Percentiles rank a stretch among this genome's conserved stretches.
These are phyloP conservation scores for Pangasius krempfi DNA, from an alignment of 2,797 vertebrate genomes.

Conservation along the genomic window DNA sequence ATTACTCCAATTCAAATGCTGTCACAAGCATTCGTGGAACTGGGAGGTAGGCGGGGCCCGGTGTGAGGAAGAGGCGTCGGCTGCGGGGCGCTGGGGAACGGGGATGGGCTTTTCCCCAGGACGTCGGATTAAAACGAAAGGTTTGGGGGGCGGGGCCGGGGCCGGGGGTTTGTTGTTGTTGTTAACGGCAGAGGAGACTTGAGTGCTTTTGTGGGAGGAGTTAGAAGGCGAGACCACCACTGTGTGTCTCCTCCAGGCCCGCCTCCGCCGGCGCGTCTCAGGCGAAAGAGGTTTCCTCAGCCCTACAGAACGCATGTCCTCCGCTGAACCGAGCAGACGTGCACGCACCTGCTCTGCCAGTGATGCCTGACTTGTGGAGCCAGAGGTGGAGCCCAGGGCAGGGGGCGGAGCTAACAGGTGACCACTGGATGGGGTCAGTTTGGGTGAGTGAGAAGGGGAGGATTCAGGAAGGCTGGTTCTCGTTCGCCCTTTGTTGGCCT, in stretches of 20 bases:
- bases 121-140: conserved; percentile 54
- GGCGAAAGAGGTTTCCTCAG: conserved; percentile 87
- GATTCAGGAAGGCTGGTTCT: conserved; percentile 17
- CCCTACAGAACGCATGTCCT: conserved; percentile 83
- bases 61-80: conserved; percentile 46
- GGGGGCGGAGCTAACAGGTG: conserved; percentile 13
- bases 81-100: conserved; percentile 37
- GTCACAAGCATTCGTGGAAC: conserved; percentile 80
- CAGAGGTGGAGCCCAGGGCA: conserved; percentile 65
- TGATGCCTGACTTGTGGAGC: conserved; percentile 53
- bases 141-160: conserved; percentile 53
- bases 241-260: conserved; percentile 91
- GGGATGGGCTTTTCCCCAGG: conserved; percentile 47
- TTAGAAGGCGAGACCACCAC: conserved; percentile 87
- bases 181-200: conserved; percentile 36
- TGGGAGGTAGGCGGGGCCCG: conserved; percentile 70
- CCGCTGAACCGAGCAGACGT: conserved; percentile 79
- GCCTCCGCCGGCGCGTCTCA: conserved; percentile 85
- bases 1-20: not conserved
- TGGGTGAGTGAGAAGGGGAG: conserved; percentile 50
- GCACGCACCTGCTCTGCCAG: conserved; percentile 80
- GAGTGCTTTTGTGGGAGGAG: conserved; percentile 57
- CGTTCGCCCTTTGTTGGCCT: conserved; percentile 29
- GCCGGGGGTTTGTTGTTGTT: conserved; percentile 40
- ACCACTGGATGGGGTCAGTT: conserved; percentile 73